Conservation (phyloP, 2,113 vertebrate genomes). For the Zootoca vivipara region DNA sequence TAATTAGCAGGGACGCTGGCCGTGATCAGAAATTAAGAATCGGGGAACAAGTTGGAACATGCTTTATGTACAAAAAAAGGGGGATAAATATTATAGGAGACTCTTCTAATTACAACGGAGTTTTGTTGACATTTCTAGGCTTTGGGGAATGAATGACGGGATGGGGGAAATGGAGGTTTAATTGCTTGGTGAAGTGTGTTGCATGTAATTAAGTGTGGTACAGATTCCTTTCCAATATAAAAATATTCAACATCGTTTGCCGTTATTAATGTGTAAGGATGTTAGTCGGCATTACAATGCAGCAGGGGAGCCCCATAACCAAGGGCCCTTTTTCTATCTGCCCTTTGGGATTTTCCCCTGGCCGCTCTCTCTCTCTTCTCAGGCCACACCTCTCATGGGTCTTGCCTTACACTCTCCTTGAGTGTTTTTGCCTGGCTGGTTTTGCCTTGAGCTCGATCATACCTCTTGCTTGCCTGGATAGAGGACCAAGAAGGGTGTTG, state of each 20-base stretch:
- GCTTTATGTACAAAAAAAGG: slow-evolving; percentile 27
- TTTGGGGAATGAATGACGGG: neutral
- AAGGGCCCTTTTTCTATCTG: no score
- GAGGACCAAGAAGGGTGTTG: no score
- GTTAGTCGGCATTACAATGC: no score
- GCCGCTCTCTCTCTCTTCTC: no score
- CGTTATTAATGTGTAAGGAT: no score
- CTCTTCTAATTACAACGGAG: slow-evolving; percentile 27
- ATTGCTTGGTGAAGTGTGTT: neutral
- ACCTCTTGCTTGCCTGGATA: no score
- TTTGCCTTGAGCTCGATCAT: no score
- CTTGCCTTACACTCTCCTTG: no score
- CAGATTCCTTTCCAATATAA: neutral
- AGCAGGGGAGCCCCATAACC: no score
- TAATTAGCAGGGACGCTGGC: slow-evolving; percentile 62
- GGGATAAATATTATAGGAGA: neutral
- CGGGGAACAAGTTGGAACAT: slow-evolving; percentile 60
- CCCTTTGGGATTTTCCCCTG: no score
- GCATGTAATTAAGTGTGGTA: neutral
- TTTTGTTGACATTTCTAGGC: slow-evolving; percentile 7
- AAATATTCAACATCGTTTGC: neutral
- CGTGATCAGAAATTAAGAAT: slow-evolving; percentile 53
- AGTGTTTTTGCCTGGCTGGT: no score
- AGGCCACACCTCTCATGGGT: no score
- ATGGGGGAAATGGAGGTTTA: neutral